These are phyloP conservation scores for Nesoenas mayeri DNA, from an alignment of 2,113 vertebrate species.

Conservation along the genomic window DNA sequence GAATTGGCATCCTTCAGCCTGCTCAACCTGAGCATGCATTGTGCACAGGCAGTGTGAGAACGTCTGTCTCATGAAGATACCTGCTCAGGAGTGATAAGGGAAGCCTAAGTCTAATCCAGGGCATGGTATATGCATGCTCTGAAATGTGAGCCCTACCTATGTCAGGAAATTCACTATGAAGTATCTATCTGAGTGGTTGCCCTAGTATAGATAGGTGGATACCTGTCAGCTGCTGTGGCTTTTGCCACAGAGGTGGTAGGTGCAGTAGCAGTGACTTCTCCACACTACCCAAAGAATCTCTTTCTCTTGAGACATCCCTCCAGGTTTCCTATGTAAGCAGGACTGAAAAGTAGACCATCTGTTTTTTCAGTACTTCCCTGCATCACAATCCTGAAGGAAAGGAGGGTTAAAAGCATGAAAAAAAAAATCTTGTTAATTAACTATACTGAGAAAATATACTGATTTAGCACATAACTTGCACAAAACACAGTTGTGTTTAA, in stretches of 20 bases:
- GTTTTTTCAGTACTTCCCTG: neutral
- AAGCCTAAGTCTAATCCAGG: neutral
- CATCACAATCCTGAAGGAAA: neutral
- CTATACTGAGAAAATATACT: neutral
- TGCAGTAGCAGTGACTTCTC: neutral
- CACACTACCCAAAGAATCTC: neutral
- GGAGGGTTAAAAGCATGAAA: neutral
- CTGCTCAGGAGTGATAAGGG: neutral
- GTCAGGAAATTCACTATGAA: neutral
- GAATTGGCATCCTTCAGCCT: neutral
- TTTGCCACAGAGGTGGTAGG: neutral
- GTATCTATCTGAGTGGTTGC: neutral
- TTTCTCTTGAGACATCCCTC: neutral
- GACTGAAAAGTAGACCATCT: neutral
- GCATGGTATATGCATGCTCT: accelerated
- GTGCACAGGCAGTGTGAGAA: neutral
- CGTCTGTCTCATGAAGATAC: neutral
- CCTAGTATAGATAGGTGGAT: neutral
- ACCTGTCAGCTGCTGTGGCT: neutral
- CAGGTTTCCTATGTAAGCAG: neutral
- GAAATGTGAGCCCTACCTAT: neutral
- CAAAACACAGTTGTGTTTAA: neutral
- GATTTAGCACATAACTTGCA: neutral
- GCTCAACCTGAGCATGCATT: neutral
- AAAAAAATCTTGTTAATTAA: neutral